Base-by-base conservation (phyloP, 2,888 invertebrate species). In the Eucriotettix oculatus region DNA sequence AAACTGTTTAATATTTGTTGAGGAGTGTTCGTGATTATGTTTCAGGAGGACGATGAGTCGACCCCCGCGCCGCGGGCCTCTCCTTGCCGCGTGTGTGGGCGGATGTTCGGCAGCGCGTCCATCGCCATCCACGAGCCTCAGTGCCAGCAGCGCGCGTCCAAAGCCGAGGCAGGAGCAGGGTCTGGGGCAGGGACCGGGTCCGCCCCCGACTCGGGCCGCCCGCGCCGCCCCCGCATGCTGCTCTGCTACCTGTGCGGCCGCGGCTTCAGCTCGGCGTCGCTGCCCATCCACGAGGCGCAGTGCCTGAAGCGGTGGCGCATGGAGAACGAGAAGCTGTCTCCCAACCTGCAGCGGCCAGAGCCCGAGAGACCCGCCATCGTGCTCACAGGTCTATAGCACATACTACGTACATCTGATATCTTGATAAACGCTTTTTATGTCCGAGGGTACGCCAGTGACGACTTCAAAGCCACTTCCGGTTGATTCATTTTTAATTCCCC, bases 101-200 rank as follows among this genome's bases (percentile, higher is more conserved):
- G 82, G 56, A 79, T 79, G 67, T 85, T 84, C 68, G 84, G 84
- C 42, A 76, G 78, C 1, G 77, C 77, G 66, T 83, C 82, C 56
- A 80, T 84, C 44, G 74, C 74, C 58, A 81, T 84, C 63, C 85
- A 86, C 69, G 83, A 84, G 68, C 82, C 83, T 3, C 81, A 84
- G 68, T 86, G 86, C 68, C 68, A 83, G 60, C 78, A 79, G 66
- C 53, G 53, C 11, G n/a, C 53, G 48, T 67, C 71, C 40, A n/a
- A n/a, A 5, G 14, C 40, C 7, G 55, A 12, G 14, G 40, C 40
- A 1, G 14, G 7, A 5, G 55, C 55, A 16, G 55, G n/a, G n/a
- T n/a, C n/a, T n/a, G n/a, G 9, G 10, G 53, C 16, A n/a, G 17
- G 14, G 48, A n/a, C 14, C 14, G 29, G 17, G 12, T n/a, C 55